A percentile compares a stretch with the other conserved stretches of the same genome.
Evolutionary conservation across 2,113 vertebrate genomes (phyloP).

Genomic region (Mirza zaza): DNA sequence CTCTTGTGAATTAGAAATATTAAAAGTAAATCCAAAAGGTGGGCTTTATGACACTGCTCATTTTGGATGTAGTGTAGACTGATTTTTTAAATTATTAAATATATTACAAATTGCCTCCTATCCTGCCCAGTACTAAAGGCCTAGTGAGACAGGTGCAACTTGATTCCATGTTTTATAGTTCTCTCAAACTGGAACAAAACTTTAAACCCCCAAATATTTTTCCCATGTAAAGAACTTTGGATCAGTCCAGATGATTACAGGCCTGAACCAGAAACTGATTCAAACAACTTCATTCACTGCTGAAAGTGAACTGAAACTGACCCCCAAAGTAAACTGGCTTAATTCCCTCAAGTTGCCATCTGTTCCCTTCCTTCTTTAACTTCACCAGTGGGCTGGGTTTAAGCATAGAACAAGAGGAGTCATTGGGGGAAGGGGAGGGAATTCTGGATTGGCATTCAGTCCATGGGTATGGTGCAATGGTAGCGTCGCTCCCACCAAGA

Average conservation of each 20-base stretch:
- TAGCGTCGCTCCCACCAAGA: neutral
- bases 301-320: slow-evolving; percentile 45
- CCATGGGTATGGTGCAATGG: neutral
- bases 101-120: neutral
- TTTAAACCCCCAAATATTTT: neutral
- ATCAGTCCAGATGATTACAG: neutral
- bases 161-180: neutral
- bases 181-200: slow-evolving; percentile 19
- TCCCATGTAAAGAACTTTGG: neutral
- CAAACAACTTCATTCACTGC: slow-evolving; percentile 52
- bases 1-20: neutral
- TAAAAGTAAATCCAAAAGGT: slow-evolving; percentile 22
- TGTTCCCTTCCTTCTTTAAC: slow-evolving; percentile 40
- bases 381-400: neutral
- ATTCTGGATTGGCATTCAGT: neutral
- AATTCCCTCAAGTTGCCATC: slow-evolving; percentile 38
- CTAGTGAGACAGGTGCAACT: slow-evolving; percentile 7
- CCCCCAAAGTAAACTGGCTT: slow-evolving; percentile 26
- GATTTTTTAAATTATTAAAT: slow-evolving; percentile 12
- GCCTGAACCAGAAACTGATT: slow-evolving; percentile 43
- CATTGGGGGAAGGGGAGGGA: neutral
- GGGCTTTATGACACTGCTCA: slow-evolving; percentile 15
- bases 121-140: slow-evolving; percentile 1
- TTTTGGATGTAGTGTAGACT: neutral
- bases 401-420: neutral